A percentile compares a stretch with the other conserved stretches of the same genome.
phyloP scores from a whole-genome alignment of 2,113 vertebrate genomes.

The Hiodon tergisus region DNA sequence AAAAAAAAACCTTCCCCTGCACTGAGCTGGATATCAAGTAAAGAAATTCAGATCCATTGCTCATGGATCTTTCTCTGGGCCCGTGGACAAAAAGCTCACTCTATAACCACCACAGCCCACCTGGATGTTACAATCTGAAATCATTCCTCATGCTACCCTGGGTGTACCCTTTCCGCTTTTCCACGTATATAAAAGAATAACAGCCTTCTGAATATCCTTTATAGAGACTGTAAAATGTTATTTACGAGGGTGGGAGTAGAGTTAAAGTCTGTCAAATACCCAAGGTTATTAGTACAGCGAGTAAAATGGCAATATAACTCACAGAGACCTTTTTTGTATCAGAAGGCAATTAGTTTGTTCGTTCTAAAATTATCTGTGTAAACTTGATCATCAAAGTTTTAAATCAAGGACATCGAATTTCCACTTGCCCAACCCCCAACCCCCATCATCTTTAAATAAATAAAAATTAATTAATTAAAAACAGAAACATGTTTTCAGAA shows the following conservation, averaged over 20 bases:
- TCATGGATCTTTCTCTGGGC: too few species aligned
- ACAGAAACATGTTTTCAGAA: constrained; percentile 11
- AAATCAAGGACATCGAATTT: constrained; percentile 19
- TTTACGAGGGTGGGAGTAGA: constrained; percentile 16
- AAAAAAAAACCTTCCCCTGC: too few species aligned
- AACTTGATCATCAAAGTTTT: not conserved
- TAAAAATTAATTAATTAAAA: not conserved
- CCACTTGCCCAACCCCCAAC: not conserved
- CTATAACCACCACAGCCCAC: not conserved
- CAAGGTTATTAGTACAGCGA: constrained; percentile 20
- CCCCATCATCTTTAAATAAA: not conserved
- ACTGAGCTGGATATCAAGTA: too few species aligned
- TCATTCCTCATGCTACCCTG: not conserved
- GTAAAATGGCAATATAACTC: constrained; percentile 17
- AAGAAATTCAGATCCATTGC: too few species aligned
- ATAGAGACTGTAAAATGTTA: constrained; percentile 16
- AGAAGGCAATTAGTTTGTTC: constrained; percentile 8
- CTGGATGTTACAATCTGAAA: not conserved
- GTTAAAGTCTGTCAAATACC: constrained; percentile 17
- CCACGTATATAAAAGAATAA: constrained; percentile 3
- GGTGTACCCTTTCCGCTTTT: constrained; percentile 2
- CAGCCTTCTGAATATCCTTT: constrained; percentile 17
- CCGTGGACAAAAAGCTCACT: too few species aligned
- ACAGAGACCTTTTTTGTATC: constrained; percentile 10
- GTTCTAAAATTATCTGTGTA: constrained; percentile 5